Evolutionary conservation across 2,797 vertebrate genomes (phyloP).

Genomic region (Enteromius paludinosus): DNA sequence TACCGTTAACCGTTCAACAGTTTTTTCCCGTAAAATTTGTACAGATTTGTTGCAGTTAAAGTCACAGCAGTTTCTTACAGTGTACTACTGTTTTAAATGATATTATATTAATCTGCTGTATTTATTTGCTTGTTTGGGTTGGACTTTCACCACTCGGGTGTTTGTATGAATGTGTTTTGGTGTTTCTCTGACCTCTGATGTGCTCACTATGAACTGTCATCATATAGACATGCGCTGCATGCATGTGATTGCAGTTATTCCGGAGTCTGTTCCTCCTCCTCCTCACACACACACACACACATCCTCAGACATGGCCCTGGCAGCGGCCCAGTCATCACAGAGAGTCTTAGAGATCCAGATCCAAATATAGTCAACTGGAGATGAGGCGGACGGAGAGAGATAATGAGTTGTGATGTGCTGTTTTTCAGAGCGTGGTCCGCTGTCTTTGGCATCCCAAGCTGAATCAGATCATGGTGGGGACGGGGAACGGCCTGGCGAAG

Average conservation of each 20-base stretch:
- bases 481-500: conserved; percentile 92
- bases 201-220: neutral
- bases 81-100: neutral
- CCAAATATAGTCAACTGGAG: conserved; percentile 84
- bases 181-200: neutral
- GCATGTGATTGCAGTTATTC: neutral
- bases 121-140: neutral
- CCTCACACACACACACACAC: conserved; percentile 56
- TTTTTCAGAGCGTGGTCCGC: conserved; percentile 87
- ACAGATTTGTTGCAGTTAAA: too few species aligned
- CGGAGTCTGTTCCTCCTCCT: neutral
- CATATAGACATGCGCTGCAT: neutral
- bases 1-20: too few species aligned
- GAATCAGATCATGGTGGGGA: conserved; percentile 98
- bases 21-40: too few species aligned
- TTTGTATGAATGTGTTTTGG: neutral
- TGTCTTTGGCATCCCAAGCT: conserved; percentile 98
- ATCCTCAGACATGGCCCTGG: conserved; percentile 68
- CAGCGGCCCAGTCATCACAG: conserved; percentile 78
- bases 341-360: conserved; percentile 73
- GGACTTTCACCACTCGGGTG: neutral
- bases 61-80: too few species aligned
- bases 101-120: neutral
- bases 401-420: conserved; percentile 20
- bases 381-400: conserved; percentile 64